Evolutionary conservation across 2,113 vertebrate genomes (phyloP).

Genomic region (Melospiza georgiana): DNA sequence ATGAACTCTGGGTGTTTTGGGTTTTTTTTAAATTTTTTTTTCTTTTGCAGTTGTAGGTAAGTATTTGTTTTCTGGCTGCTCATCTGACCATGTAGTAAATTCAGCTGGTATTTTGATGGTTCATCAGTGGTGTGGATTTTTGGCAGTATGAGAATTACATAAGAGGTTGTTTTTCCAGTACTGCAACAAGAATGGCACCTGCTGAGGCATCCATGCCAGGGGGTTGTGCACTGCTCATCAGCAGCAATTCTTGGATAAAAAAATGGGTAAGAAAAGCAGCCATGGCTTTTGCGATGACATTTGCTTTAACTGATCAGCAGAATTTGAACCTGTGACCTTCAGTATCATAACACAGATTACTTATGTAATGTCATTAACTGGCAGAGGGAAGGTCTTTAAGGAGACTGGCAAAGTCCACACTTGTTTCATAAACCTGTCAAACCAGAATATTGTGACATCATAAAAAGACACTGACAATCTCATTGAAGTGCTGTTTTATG

Average conservation of each 20-base stretch:
- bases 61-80: neutral
- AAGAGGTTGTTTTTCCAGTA: neutral
- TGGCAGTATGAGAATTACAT: neutral
- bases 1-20: neutral
- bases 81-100: neutral
- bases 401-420: neutral
- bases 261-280: neutral
- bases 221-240: neutral
- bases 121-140: neutral
- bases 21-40: neutral
- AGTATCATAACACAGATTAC: neutral
- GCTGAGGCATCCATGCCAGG: neutral
- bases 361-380: neutral
- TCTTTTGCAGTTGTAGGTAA: neutral
- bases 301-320: neutral
- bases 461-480: neutral
- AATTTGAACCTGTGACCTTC: slow-evolving; percentile 2
- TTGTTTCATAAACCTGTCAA: neutral
- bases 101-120: neutral
- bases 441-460: neutral
- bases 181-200: neutral
- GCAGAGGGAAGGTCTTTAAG: neutral
- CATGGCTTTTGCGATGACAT: neutral
- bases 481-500: neutral
- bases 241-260: neutral